These are phyloP conservation scores for Benitochromis conjunctus DNA, from an alignment of 2,113 vertebrate species.

Conservation along the genomic window DNA sequence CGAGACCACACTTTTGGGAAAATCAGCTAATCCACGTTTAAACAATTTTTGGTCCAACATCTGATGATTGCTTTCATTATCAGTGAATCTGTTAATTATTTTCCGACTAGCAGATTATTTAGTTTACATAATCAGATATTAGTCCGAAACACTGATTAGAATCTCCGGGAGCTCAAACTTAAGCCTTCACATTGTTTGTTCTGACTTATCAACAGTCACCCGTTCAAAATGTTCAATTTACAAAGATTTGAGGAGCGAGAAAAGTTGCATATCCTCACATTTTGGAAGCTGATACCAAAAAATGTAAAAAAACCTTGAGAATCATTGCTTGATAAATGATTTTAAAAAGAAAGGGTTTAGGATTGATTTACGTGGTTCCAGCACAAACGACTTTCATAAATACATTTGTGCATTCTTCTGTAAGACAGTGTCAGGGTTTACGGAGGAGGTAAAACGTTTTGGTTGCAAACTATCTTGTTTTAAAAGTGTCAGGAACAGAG, in stretches of 20 bases:
- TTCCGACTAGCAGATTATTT: background rate
- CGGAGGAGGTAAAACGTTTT: background rate
- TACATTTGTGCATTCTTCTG: background rate
- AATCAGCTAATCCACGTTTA: background rate
- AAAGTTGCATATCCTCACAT: background rate
- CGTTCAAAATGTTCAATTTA: background rate
- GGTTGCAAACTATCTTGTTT: background rate
- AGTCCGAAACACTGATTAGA: background rate
- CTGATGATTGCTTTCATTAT: background rate
- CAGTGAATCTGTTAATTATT: background rate
- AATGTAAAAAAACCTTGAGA: background rate
- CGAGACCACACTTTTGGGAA: slow-evolving; percentile 10
- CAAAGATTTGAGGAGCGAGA: background rate
- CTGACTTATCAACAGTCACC: background rate
- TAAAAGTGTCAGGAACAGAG: background rate
- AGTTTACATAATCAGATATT: background rate
- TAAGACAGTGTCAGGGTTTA: background rate
- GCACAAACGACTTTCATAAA: background rate
- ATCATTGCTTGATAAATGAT: background rate
- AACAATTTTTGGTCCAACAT: background rate
- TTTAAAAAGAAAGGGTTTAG: background rate
- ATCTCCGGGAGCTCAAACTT: background rate
- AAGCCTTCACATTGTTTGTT: background rate
- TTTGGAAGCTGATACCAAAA: background rate
- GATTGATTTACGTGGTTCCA: background rate